Evolutionary conservation across 2,797 vertebrate genomes (phyloP).

Genomic region (Chromobotia macracanthus): DNA sequence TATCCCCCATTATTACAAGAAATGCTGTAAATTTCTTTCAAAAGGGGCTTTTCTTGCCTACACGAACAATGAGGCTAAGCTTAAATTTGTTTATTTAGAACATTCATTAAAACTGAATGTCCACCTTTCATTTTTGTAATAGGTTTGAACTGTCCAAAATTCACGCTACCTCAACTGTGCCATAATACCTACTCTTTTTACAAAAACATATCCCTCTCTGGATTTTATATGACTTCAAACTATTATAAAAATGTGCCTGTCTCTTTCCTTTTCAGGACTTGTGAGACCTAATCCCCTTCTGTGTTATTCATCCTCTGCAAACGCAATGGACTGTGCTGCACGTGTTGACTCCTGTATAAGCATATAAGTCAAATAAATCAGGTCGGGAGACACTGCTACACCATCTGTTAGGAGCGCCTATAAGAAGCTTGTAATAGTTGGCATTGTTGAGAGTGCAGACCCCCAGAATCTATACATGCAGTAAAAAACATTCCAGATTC

Average conservation of each 20-base stretch:
- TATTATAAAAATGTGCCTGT: constrained; percentile 71
- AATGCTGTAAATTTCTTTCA: constrained; percentile 54
- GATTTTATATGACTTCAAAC: constrained; percentile 62
- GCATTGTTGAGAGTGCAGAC: constrained; percentile 53
- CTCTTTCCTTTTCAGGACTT: constrained; percentile 69
- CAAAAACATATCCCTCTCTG: constrained; percentile 62
- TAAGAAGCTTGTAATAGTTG: constrained; percentile 57
- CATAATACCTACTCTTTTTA: constrained; percentile 40
- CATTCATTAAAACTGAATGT: constrained; percentile 14
- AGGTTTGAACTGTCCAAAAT: constrained; percentile 20
- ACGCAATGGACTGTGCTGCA: constrained; percentile 52
- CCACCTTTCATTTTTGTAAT: constrained; percentile 15
- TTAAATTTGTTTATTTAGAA: constrained; percentile 12
- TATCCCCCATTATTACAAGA: constrained; percentile 46
- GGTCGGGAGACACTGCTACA: constrained; percentile 59
- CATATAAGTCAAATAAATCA: constrained; percentile 71
- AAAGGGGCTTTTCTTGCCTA: constrained; percentile 23
- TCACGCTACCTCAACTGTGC: constrained; percentile 14
- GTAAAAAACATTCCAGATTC: constrained; percentile 58
- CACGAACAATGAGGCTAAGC: constrained; percentile 42
- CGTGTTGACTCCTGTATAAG: constrained; percentile 67
- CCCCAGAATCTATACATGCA: constrained; percentile 51
- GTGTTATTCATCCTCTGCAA: constrained; percentile 52
- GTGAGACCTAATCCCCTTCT: constrained; percentile 47
- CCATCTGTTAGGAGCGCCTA: constrained; percentile 59